Base-by-base conservation (phyloP, 1,140 invertebrate species). In the Drosophila ananassae region DNA sequence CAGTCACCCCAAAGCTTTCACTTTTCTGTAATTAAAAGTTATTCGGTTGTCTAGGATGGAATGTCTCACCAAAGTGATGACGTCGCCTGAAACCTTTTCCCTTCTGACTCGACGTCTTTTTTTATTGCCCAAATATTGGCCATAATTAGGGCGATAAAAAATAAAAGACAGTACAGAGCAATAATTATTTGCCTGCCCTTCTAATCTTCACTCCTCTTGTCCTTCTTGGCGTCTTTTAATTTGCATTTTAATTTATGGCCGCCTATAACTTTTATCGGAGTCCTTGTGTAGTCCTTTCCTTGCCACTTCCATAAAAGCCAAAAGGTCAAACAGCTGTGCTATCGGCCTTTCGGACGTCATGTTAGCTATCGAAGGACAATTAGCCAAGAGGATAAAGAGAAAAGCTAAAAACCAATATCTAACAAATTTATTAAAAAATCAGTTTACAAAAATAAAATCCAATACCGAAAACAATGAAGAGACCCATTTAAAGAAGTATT, bases 191-290 rank as follows among this genome's bases (percentile, higher is more conserved):
- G 47, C n/a, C 32, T 22, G 1, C 22, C 22, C n/a, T 24, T 39
- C 51, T 30, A 24, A 44, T 44, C 44, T 32, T n/a, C 1, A 12
- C 41, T 3, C 13, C 56, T 28, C 47, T 22, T 21, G 30, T 39
- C 25, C 44, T 44, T 46, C 66, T 47, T 46, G 56, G 24, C 52
- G 64, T 67, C 73, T 78, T 87, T 81, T 85, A 87, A 87, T 87
- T 85, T 85, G 82, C 82, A 85, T 85, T 85, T 82, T 82, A 85
- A 85, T 85, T 85, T 85, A 85, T 87, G 78, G 61, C 7, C 71
- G 82, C 69, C 83, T 76, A 82, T 85, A 85, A 87, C 82, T 87
- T 87, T 85, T 85, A 85, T 85, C 82, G 77, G 24, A 37, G 47
- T 59, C 62, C 50, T 68, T 53, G 41, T 44, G n/a, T 5, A 10